Base-by-base conservation (phyloP, 2,888 invertebrate genomes). In the Leptopterna dolabrata region DNA sequence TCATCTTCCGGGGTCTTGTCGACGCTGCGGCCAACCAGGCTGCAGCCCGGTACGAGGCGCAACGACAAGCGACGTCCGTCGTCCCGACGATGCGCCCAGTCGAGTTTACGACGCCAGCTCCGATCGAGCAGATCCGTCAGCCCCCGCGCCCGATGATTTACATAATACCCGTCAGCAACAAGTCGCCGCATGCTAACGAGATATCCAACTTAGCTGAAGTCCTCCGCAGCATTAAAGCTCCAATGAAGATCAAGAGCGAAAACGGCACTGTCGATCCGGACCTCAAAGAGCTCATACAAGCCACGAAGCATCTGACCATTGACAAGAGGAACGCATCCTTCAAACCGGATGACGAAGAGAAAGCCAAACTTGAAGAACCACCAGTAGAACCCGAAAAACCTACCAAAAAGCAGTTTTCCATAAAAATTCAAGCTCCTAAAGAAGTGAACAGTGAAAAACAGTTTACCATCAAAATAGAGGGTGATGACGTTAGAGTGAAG, bases 1-100 rank as follows among this genome's bases (percentile, higher is more conserved):
- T 89, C 63, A 81, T 89, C 19, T 89, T 89, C 78, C 47, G 89
- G 73, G 88, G 88, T 43, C 73, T 89, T 16, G 88, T 89, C 63
- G 89, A 89, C 81, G 88, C 89, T 13, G 87, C 87, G 7, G 87
- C 87, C 24, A 82, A 81, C 27, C 87, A 87, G 29, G 86, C 86
- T 9, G 86, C 76, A n/a, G 86, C 76, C 27, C 29, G 78, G n/a
- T 80, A 86, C 41, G 86, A 76, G 78, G 24, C 36, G n/a, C 41
- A 45, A 24, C 29, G 55, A 30, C 55, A 41, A n/a, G 14, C 24
- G 51, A 29, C 30, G 9, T 24, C 84, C 1, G 30, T 30, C 19
- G 24, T 45, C 14, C 14, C 86, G 47, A 76, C 73, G 47, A 11
- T 24, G 70, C 43, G 73, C 9, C 82, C 81, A 6, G 27, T 81